Base-by-base conservation (phyloP, 2,113 vertebrate genomes). In the Pitta sordida region DNA sequence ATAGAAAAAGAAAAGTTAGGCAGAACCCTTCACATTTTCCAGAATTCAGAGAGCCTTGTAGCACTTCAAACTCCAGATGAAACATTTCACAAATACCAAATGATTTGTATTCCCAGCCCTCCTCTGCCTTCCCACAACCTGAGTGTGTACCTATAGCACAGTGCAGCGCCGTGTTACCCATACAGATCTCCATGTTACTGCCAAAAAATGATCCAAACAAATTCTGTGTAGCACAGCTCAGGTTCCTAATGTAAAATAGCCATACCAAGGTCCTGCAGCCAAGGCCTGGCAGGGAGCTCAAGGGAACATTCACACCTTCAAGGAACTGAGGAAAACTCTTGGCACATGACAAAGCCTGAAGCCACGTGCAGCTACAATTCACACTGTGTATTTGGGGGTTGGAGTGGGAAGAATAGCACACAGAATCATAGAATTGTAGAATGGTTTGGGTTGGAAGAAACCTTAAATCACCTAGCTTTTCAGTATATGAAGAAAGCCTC, bases 371-470 rank as follows among this genome's bases (percentile, higher is more conserved):
- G 7, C 30, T 27, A 3, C 41, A 34, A 24, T 13, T 73, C 27
- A 12, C 32, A 30, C 32, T 11, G 7, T 22, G 3, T 26, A 16
- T 23, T 36, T 10, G 9, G 13, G 7, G 24, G 30, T 30, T 46
- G 27, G 68, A 73, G 58, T 46, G 4, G 26, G 30, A 34, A 1
- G 9, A 46, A 4, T 0, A 85, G 43, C 10, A 5, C 22, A 23
- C 0, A 0, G 11, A 75, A 53, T 34, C 13, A 30, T 0, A 36
- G 12, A 73, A n/a, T 2, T 15, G 6, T 27, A 48, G 34, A 48
- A 60, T 1, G 4, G 30, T 41, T 55, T 76, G 21, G 17, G 26
- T 41, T 48, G 46, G 17, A 32, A 60, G 53, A 6, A 2, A 41
- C n/a, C 29, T n/a, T 21, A 39, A 24, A 21, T 19, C 24, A 46